Evolutionary conservation across 2,797 vertebrate genomes (phyloP), one percentile per base, ranked within the genome.

Genomic region (Zalophus californianus): DNA sequence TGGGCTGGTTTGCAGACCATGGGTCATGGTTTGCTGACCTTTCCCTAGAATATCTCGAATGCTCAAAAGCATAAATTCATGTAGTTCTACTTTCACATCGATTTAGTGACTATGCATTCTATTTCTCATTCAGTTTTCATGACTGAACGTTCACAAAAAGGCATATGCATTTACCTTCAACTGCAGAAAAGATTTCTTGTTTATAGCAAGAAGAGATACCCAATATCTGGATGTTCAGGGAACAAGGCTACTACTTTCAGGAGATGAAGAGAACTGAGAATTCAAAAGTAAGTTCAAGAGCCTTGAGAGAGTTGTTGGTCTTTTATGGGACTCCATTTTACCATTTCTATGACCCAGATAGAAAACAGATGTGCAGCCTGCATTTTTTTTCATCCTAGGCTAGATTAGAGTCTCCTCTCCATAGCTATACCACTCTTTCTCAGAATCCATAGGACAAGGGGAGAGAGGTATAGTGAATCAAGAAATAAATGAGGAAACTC

Each of bases 401-500:
- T 79, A 90, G n/a, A 27, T 35, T 91, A 78, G 27, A 92, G 38
- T 35, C 10, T 92, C 44, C n/a, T 41, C 58, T 86, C 27, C 12
- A 58, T 10, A 60, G n/a, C 29, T 82, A 23, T 41, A 56, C 21
- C 5, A 10, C 7, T 72, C 32, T 48, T 79, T 86, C 68, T 50
- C 44, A 56, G 88, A 80, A 80, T 86, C 68, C 32, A 27, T 80
- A 35, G 35, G 48, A 20, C 4, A 75, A 7, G n/a, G 14, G 16
- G 11, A 83, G 25, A 44, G 27, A 78, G 7, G 5, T 8, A 0
- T 25, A 27, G 5, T 7, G 32, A 77, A 21, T 41, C 72, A 48
- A 94, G 60, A 96, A 90, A 77, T 41, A 80, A 95, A 86, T 7
- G 27, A 58, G 44, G 21, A 94, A 48, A 10, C 56, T 92, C 54